Base-by-base conservation (phyloP, 2,113 vertebrate species). In the Ictalurus punctatus region DNA sequence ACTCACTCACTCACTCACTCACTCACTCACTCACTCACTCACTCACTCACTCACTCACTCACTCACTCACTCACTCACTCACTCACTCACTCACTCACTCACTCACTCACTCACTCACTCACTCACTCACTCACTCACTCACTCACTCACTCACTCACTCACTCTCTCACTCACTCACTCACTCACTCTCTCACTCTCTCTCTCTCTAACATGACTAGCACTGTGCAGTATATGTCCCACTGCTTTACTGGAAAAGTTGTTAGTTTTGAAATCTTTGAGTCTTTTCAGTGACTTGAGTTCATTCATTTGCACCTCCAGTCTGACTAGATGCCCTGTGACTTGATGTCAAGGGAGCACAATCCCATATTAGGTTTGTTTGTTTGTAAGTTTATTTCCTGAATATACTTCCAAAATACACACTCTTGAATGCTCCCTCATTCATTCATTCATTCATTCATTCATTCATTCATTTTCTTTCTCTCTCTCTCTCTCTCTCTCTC, bases 291-390 rank as follows among this genome's bases (percentile, higher is more conserved):
- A 34, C 17, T 40, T 40, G 8, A 12, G 73, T 76, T 76, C 19
- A 34, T 71, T 74, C 37, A 74, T 40, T 37, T 5, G 12, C 71
- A 74, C 25, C 12, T 78, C 25, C 23, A 44, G 73, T 44, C 73
- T 21, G 73, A 9, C 37, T 2, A 52, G 5, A 84, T 97, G 16
- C 93, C 95, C 65, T 91, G 95, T 0, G 97, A 99, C 14, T 17
- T 95, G 0, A 90, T 89, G 89, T 14, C 92, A 91, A 73, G 92
- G 97, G 86, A 87, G 67, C 83, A 52, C 63, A 79, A 63, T 65
- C n/a, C 82, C 37, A 69, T 90, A 54, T 79, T 90, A n/a, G 44
- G 89, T 90, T n/a, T 7, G 76, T 25, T 71, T 6, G 21, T 19
- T 9, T 1, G 44, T 6, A 48, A 48, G 44, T 48, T 12, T 52